These are phyloP conservation scores for Tetrax tetrax DNA, from an alignment of 2,113 vertebrate genomes.

Conservation along the genomic window DNA sequence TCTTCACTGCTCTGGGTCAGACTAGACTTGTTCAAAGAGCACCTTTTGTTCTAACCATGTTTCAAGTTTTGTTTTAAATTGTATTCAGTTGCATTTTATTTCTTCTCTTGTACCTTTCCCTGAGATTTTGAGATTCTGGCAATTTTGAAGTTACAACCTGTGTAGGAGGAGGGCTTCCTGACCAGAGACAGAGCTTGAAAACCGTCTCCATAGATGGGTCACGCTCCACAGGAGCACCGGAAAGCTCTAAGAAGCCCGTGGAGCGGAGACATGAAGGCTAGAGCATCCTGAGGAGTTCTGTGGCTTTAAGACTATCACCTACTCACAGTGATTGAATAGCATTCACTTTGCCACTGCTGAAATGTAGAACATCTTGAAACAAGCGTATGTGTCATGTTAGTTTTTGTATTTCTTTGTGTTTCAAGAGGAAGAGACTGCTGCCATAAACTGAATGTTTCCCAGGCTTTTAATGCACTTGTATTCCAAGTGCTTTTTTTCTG, in stretches of 20 bases:
- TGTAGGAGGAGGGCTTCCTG: not conserved
- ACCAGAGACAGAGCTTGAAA: conserved; percentile 1
- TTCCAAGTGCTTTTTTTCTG: conserved; percentile 51
- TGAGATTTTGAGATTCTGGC: not conserved
- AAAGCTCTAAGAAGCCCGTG: not conserved
- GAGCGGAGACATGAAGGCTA: not conserved
- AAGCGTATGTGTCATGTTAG: conserved; percentile 42
- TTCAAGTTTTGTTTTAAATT: conserved; percentile 41
- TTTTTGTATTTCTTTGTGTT: conserved; percentile 69
- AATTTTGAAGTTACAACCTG: conserved; percentile 4
- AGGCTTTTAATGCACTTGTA: conserved; percentile 45
- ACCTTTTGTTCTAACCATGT: conserved; percentile 23
- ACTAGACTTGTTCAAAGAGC: conserved; percentile 28
- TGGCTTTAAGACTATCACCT: conserved; percentile 29
- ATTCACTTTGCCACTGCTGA: conserved; percentile 35
- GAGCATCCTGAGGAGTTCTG: conserved; percentile 27
- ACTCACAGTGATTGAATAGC: not conserved
- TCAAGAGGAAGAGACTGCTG: conserved; percentile 55
- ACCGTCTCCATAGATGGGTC: not conserved
- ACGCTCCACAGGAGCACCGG: not conserved
- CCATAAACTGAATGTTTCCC: conserved; percentile 48
- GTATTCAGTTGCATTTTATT: conserved; percentile 2
- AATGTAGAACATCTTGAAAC: conserved; percentile 59
- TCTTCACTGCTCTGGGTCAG: not conserved
- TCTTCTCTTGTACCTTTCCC: not conserved